Conservation (phyloP, 2,113 vertebrate genomes). For the Mesoclemmys tuberculata region DNA sequence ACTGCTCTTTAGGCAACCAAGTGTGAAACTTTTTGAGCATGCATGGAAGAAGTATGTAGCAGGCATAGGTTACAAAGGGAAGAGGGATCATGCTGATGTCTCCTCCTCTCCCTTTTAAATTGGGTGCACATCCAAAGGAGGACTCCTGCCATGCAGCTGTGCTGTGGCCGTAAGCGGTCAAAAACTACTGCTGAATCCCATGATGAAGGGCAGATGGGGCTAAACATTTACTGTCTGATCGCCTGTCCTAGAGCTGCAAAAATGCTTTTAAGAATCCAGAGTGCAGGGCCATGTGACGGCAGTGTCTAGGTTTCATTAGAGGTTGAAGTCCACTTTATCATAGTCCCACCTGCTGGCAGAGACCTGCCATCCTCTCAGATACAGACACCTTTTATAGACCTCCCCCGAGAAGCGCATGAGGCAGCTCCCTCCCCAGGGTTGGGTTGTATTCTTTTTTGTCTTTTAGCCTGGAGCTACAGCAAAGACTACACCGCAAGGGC, state of each 20-base stretch:
- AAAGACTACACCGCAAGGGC: not conserved
- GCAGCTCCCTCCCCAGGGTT: not conserved
- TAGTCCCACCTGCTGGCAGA: not conserved
- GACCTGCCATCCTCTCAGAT: not conserved
- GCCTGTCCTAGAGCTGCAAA: not conserved
- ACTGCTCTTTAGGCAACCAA: not conserved
- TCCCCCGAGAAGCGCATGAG: not conserved
- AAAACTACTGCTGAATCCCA: not conserved
- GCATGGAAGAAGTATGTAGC: not conserved
- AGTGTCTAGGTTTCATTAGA: not conserved
- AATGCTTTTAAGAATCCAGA: not conserved
- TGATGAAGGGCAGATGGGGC: not conserved
- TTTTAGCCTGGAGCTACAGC: not conserved
- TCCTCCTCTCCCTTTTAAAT: not conserved
- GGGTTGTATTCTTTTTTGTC: fast-evolving
- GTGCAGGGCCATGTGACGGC: not conserved
- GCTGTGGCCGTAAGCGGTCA: not conserved
- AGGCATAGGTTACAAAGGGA: not conserved
- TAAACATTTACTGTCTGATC: not conserved
- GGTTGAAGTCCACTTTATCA: not conserved
- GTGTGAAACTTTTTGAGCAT: too few relatives aligned
- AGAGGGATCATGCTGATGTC: not conserved
- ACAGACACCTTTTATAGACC: not conserved
- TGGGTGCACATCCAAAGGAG: fast-evolving
- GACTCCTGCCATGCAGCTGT: fast-evolving